Evolutionary conservation across 1,140 invertebrate species (phyloP).

Genomic region (Drosophila suzukii): DNA sequence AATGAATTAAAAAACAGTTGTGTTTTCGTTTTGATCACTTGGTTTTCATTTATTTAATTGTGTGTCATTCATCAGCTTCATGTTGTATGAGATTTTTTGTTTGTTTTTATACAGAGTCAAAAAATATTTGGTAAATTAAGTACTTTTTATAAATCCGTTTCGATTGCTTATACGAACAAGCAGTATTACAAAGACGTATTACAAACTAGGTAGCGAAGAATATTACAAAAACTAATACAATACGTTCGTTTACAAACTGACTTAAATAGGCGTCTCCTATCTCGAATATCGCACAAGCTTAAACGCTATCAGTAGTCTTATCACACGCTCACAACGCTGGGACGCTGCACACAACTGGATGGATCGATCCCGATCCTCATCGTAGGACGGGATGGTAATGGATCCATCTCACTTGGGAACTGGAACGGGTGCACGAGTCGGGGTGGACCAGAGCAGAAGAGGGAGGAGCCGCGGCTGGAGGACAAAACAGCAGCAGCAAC

Average conservation of each 20-base stretch:
- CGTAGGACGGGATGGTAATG: background rate
- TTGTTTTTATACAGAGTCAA: slow-evolving; percentile 71
- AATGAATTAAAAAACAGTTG: background rate
- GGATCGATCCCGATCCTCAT: background rate
- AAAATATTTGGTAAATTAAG: slow-evolving; percentile 81
- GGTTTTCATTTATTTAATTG: slow-evolving; percentile 46
- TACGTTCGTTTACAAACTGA: slow-evolving; percentile 80
- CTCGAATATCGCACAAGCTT: slow-evolving; percentile 60
- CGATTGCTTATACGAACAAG: slow-evolving; percentile 64
- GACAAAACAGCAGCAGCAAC: slow-evolving; percentile 79
- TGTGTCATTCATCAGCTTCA: slow-evolving; percentile 72
- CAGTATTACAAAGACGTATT: slow-evolving; percentile 57
- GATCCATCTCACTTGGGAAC: slow-evolving; percentile 44
- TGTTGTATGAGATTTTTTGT: slow-evolving; percentile 54
- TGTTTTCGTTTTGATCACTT: slow-evolving; percentile 72
- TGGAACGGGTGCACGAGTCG: slow-evolving; percentile 75
- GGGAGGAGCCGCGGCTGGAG: slow-evolving; percentile 76
- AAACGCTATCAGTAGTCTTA: slow-evolving; percentile 78
- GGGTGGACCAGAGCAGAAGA: slow-evolving; percentile 78
- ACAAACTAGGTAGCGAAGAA: slow-evolving; percentile 72
- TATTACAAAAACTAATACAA: slow-evolving; percentile 77
- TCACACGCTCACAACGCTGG: slow-evolving; percentile 72
- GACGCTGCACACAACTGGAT: slow-evolving; percentile 42
- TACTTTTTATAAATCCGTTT: slow-evolving; percentile 83
- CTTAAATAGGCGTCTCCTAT: slow-evolving; percentile 71